Conservation (phyloP, 2,113 vertebrate genomes). For the Triplophysa siluroides region DNA sequence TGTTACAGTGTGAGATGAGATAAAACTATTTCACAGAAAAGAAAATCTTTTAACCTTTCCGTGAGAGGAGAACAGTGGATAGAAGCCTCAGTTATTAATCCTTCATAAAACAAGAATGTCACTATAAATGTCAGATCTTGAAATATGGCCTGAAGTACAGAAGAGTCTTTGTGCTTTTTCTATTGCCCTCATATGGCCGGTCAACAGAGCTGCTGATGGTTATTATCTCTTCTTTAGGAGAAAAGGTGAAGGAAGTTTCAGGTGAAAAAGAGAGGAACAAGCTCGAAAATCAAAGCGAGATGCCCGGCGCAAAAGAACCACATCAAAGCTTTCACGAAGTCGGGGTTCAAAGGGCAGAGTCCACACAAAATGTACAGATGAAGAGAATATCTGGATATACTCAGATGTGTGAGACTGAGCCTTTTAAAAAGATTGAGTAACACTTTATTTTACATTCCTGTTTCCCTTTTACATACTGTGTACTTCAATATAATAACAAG, state of each 20-base stretch:
- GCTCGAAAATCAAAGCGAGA: constrained; percentile 9
- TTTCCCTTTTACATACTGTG: too few relatives aligned
- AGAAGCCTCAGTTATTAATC: constrained; percentile 33
- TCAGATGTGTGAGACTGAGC: background rate
- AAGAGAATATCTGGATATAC: background rate
- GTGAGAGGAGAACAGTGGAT: constrained; percentile 26
- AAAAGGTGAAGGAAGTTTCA: constrained; percentile 6
- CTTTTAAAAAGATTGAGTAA: too few relatives aligned
- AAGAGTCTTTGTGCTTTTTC: background rate
- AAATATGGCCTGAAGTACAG: constrained; percentile 31
- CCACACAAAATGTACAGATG: background rate
- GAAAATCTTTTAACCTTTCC: constrained; percentile 36
- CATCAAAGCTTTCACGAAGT: background rate
- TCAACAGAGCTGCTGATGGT: constrained; percentile 21
- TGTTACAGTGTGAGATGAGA: background rate
- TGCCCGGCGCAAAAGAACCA: background rate
- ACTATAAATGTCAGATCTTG: constrained; percentile 45
- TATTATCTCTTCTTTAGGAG: constrained; percentile 26
- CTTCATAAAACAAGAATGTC: constrained; percentile 47
- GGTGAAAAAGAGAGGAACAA: background rate
- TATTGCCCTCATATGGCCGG: background rate
- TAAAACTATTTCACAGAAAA: constrained; percentile 28
- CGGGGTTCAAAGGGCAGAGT: background rate
- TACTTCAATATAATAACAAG: too few relatives aligned
- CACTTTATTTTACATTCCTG: too few relatives aligned